Evolutionary conservation across 2,797 vertebrate species (phyloP), one percentile per base, ranked within the genome.

Genomic region (Lacerta bilineata): DNA sequence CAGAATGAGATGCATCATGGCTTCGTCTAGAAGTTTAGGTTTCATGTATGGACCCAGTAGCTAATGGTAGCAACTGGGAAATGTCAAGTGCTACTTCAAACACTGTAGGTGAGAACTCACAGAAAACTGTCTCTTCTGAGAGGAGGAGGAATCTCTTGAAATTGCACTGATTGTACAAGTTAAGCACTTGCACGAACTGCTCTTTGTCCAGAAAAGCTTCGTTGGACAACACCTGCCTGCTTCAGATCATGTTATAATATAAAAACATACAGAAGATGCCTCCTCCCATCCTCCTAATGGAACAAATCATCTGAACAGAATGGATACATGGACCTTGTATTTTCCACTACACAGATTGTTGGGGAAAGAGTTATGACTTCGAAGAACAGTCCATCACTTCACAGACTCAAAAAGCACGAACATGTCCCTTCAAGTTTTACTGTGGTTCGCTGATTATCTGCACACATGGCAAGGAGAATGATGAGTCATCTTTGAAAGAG

Each of bases 401-500:
- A 20, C 39, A 80, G 82, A 87, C 18, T 41, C 36, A 66, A 89
- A 8, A 39, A 17, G 41, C 27, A 77, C 71, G 66, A 86, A 59
- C 88, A 33, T 79, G 80, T 79, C 83, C n/a, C 91, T 94, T 90
- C 91, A 91, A 93, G 88, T 88, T 77, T 92, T 91, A 68, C 20
- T 39, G 0, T 0, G 39, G 81, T 87, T 85, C 86, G 66, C 76
- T 81, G 27, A 46, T 85, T 86, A 85, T 81, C 69, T 92, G 89
- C 85, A 89, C 87, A 93, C 87, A 88, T 59, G 69, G 86, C 79
- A 93, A 90, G 93, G 91, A 90, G 89, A 89, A 84, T n/a, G 55
- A 41, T 89, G 96, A 96, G 79, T 97, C 95, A 96, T 10, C 75
- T 95, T 94, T 95, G 96, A 95, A 95, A 95, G 91, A 80, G 75